phyloP scores from a whole-genome alignment of 2,888 invertebrate species.

The Folsomia candida region DNA sequence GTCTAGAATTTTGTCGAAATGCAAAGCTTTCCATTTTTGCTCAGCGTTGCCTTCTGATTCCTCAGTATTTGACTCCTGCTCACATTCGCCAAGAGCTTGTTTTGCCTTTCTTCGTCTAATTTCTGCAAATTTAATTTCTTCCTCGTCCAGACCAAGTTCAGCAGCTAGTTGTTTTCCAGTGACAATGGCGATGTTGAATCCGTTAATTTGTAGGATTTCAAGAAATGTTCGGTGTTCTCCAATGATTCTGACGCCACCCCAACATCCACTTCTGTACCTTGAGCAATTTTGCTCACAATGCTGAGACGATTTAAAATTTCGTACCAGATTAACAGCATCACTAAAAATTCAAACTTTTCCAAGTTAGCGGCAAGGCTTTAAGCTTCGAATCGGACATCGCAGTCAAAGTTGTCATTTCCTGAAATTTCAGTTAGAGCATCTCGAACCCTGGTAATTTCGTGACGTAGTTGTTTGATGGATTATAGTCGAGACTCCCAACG shows the following conservation, averaged over 20 bases:
- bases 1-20: neutral
- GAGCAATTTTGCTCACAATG: neutral
- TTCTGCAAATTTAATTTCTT: neutral
- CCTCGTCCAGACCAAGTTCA: neutral
- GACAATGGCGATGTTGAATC: neutral
- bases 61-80: neutral
- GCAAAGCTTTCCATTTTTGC: neutral
- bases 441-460: neutral
- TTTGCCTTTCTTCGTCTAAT: neutral
- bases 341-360: neutral
- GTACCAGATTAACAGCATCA: neutral
- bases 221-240: neutral
- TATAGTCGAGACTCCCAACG: neutral
- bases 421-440: neutral
- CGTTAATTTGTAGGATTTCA: neutral
- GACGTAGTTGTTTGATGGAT: neutral
- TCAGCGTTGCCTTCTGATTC: too few species aligned
- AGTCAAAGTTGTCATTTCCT: neutral
- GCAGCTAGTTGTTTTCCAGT: neutral
- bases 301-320: neutral
- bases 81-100: neutral
- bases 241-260: neutral
- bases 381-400: neutral
- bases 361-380: neutral
- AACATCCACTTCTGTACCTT: neutral